Conservation (phyloP, 2,888 invertebrate species). For the Diachrysia chrysitis region DNA sequence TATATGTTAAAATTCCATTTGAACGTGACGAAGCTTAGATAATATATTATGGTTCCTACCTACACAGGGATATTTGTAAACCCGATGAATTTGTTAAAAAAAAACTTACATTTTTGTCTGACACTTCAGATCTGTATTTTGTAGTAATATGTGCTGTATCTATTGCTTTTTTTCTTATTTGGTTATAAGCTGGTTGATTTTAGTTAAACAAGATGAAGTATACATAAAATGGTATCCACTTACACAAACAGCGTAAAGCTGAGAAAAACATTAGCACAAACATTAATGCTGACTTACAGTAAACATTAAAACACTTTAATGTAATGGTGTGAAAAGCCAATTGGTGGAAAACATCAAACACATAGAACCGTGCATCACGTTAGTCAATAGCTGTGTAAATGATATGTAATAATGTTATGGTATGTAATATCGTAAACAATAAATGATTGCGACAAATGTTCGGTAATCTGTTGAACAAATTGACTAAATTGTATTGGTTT, state of each 20-base stretch:
- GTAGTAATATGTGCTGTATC: too few relatives aligned
- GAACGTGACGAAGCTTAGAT: background rate
- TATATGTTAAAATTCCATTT: background rate
- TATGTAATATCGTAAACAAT: conserved; percentile 46
- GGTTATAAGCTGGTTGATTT: too few relatives aligned
- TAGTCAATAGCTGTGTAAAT: conserved; percentile 53
- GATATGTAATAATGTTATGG: conserved; percentile 48
- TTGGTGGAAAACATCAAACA: conserved; percentile 78
- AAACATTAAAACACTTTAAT: conserved; percentile 65
- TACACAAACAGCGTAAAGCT: conserved; percentile 4
- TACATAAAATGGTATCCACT: background rate
- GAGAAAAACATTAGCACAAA: conserved; percentile 43
- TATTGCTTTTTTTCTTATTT: too few relatives aligned
- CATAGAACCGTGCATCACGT: conserved; percentile 62
- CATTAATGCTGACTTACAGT: conserved; percentile 37
- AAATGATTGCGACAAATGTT: conserved; percentile 39
- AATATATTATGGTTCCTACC: background rate
- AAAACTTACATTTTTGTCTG: background rate
- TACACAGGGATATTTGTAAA: background rate
- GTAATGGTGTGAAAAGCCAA: conserved; percentile 76
- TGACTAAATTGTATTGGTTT: conserved; percentile 35
- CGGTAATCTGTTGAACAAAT: conserved; percentile 49
- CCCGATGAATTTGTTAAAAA: too few relatives aligned
- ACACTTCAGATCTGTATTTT: too few relatives aligned
- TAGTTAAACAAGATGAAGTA: background rate